Percentiles rank a stretch among this genome's conserved stretches.
These are phyloP conservation scores for Caenorhabditis japonica DNA, from an alignment of 2,888 invertebrate species.

Conservation along the genomic window DNA sequence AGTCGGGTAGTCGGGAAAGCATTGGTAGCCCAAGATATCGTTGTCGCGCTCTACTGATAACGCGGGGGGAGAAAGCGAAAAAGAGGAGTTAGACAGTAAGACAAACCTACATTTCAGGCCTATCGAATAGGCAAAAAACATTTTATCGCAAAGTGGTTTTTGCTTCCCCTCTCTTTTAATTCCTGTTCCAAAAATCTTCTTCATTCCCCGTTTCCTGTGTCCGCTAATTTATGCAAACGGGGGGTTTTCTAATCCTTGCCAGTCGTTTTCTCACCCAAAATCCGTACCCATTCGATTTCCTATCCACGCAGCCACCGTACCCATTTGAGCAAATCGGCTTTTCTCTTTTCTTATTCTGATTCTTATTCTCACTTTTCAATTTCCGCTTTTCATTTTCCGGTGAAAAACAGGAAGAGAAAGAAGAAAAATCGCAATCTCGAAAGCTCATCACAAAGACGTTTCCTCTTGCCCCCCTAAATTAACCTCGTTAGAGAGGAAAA, in stretches of 20 bases:
- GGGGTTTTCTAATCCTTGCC: slow-evolving; percentile 23
- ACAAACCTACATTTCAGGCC: too few species aligned
- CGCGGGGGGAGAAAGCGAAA: too few species aligned
- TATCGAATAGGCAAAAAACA: too few species aligned
- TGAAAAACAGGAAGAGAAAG: not conserved
- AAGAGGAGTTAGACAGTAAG: too few species aligned
- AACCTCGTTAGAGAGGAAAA: slow-evolving; percentile 41
- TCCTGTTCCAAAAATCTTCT: slow-evolving; percentile 12
- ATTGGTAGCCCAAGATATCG: too few species aligned
- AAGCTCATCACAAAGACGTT: slow-evolving; percentile 46
- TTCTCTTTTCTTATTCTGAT: slow-evolving; percentile 13
- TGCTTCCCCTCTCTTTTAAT: too few species aligned
- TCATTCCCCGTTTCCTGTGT: slow-evolving; percentile 10
- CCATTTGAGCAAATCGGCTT: slow-evolving; percentile 12
- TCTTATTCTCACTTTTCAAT: too few species aligned
- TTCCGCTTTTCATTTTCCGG: slow-evolving; percentile 23
- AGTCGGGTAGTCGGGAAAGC: too few species aligned
- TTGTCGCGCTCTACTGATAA: too few species aligned
- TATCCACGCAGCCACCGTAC: slow-evolving; percentile 37
- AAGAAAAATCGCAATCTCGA: slow-evolving; percentile 26
- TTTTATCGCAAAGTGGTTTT: too few species aligned
- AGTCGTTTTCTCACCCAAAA: slow-evolving; percentile 18
- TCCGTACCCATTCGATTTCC: slow-evolving; percentile 21
- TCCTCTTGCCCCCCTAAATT: slow-evolving; percentile 35
- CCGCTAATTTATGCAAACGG: slow-evolving; percentile 38